Base-by-base conservation (phyloP, 2,113 vertebrate genomes). In the Etia nguti region DNA sequence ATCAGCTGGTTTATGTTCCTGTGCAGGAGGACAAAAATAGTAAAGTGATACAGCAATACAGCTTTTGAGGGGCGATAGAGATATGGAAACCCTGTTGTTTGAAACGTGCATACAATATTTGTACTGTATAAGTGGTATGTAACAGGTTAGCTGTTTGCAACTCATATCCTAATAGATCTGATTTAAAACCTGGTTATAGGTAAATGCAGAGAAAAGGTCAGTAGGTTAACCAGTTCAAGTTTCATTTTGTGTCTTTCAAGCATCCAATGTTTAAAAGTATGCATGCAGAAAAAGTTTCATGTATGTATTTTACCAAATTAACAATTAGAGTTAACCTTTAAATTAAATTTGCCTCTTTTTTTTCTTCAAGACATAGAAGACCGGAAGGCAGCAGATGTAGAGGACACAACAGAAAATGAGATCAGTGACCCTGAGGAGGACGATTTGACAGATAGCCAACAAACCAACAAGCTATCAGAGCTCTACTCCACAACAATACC, bases 341-440 rank as follows among this genome's bases (percentile, higher is more conserved):
- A 50, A 50, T 10, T 16, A 13, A 50, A 20, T 43, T 10, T 6
- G 22, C 15, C 3, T 20, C 4, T 68, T 68, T 38, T 84, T 38
- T 82, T n/a, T 5, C 6, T 86, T 85, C 34, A 85, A 98, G 98
- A 95, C 41, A 8, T 88, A 2, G 94, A 96, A 75, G 97, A 97
- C 36, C 95, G 97, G 82, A 98, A 97, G 88, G 96, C 95, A 48
- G 93, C 83, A 4, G 95, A 96, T 7, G 79, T 2, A 0, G 95
- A 94, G 6, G 94, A 96, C 88, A 84, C 88, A 1, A 96, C 94
- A 1, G 95, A 96, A 86, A 95, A 94, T 2, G 98, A 99, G 90
- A 91, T 97, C 85, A 99, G 98, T 0, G 98, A 99, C 80, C 94
- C 94, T 0, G 98, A 99, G 20, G 98, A 99, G 24, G 98, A 99